These are phyloP conservation scores for Ameiurus melas DNA, from an alignment of 2,113 vertebrate species.

Conservation along the genomic window DNA sequence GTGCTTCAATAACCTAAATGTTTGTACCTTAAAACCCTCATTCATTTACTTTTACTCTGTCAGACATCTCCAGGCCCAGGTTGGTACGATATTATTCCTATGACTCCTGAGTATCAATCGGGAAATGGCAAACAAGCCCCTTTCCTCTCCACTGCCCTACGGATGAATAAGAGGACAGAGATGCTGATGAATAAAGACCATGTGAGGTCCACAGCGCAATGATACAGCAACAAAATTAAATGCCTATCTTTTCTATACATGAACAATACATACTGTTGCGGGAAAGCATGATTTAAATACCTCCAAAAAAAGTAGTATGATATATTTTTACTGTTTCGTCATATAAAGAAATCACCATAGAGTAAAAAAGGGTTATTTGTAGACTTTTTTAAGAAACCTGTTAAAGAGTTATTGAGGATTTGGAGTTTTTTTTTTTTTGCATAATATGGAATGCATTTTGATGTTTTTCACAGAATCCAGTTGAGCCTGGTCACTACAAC, in stretches of 20 bases:
- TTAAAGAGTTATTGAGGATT: background rate
- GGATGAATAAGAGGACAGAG: constrained; percentile 43
- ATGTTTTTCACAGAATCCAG: constrained; percentile 60
- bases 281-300: background rate
- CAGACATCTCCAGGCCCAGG: constrained; percentile 64
- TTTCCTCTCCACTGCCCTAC: constrained; percentile 67
- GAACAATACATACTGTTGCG: background rate
- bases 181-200: constrained; percentile 46
- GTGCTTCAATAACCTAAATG: background rate
- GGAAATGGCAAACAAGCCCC: constrained; percentile 55
- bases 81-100: constrained; percentile 56
- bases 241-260: background rate
- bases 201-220: constrained; percentile 52
- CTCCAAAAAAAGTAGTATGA: background rate
- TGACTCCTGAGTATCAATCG: constrained; percentile 22
- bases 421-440: background rate
- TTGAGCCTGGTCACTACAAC: constrained; percentile 71
- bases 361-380: background rate
- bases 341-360: background rate
- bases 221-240: background rate
- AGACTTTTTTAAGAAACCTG: background rate
- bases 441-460: background rate
- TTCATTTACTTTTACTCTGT: background rate
- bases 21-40: background rate
- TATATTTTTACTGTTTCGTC: background rate